A percentile compares a stretch with the other conserved stretches of the same genome.
phyloP scores from a whole-genome alignment of 2,113 vertebrate genomes.

The Tragelaphus scriptus region DNA sequence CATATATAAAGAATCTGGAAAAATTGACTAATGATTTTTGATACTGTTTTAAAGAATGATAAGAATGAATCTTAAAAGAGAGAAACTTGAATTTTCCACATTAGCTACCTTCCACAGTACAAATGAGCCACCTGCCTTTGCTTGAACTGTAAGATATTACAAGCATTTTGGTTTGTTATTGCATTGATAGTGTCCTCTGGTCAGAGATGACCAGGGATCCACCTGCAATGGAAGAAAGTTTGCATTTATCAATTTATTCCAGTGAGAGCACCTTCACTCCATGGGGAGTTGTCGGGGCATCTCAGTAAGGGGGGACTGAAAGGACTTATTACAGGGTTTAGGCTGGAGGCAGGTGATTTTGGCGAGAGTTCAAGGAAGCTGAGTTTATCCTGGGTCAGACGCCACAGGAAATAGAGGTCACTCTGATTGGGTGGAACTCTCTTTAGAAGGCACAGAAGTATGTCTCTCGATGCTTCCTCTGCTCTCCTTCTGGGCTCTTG shows the following conservation, averaged over 20 bases:
- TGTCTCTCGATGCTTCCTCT: background rate
- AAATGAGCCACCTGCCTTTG: background rate
- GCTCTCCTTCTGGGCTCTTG: background rate
- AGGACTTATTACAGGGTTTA: background rate
- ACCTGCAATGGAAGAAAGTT: background rate
- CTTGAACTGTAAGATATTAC: background rate
- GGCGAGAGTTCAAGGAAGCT: background rate
- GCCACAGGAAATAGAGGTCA: background rate
- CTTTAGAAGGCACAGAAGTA: background rate
- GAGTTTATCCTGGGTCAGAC: background rate
- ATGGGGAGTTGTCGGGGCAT: background rate
- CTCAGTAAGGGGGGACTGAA: background rate
- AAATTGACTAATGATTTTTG: background rate
- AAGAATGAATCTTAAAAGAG: background rate
- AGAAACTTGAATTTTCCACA: background rate
- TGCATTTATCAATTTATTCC: background rate
- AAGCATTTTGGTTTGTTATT: background rate
- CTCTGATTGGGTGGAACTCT: background rate
- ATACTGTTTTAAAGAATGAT: background rate
- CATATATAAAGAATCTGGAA: background rate
- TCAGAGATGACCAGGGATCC: background rate
- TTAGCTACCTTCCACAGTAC: background rate
- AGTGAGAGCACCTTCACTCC: background rate
- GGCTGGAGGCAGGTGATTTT: background rate
- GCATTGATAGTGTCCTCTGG: background rate